Conservation (phyloP, 2,888 invertebrate species). For the Agonum fuliginosum region DNA sequence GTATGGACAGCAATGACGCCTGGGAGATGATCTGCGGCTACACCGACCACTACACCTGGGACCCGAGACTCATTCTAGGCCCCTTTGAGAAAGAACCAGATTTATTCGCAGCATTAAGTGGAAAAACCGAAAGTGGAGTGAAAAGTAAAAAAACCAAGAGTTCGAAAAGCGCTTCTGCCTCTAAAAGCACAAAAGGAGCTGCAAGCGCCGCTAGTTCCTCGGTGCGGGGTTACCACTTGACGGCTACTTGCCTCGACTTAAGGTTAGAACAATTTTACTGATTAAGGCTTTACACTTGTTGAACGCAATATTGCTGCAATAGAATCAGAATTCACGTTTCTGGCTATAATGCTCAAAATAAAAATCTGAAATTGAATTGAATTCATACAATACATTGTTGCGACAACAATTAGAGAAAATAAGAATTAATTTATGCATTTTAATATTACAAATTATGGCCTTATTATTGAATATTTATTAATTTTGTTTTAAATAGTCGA, state of each 20-base stretch:
- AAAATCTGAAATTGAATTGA: no score
- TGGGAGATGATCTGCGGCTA: conserved; percentile 68
- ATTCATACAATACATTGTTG: no score
- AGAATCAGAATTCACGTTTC: no score
- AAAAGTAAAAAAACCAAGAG: conserved; percentile 51
- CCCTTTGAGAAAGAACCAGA: not conserved
- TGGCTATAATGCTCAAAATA: no score
- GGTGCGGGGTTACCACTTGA: conserved; percentile 62
- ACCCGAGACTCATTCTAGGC: conserved; percentile 7
- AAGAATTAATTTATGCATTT: no score
- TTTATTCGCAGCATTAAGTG: not conserved
- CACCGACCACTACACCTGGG: conserved; percentile 67
- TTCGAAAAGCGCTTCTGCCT: conserved; percentile 35
- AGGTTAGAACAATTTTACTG: no score
- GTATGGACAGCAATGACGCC: conserved; percentile 63
- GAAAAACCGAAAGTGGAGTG: conserved; percentile 54
- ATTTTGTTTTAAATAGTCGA: no score
- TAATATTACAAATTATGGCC: no score
- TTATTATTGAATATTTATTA: no score
- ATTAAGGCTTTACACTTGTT: no score
- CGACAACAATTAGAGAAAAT: no score
- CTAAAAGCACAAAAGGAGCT: conserved; percentile 51
- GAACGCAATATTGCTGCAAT: no score
- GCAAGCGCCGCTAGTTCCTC: not conserved
- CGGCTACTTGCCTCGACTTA: conserved; percentile 64